These are phyloP conservation scores for Prionace glauca DNA, from an alignment of 2,797 vertebrate genomes.

Conservation along the genomic window DNA sequence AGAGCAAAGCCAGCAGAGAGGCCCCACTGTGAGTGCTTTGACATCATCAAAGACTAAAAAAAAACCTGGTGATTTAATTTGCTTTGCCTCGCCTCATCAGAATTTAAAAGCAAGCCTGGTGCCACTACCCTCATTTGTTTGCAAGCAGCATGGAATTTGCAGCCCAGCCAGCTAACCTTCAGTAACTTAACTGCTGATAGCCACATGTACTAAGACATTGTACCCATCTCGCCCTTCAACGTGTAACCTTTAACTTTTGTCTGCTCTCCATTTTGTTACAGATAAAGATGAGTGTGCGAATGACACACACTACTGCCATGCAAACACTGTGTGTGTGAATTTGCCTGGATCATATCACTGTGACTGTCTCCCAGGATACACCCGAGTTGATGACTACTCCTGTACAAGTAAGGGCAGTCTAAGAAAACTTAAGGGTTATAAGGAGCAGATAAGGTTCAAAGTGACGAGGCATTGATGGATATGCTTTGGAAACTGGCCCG, in stretches of 20 bases:
- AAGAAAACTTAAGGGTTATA: not conserved
- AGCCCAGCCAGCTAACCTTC: not conserved
- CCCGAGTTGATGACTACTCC: slow-evolving; percentile 85
- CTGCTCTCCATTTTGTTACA: slow-evolving; percentile 47
- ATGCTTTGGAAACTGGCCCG: not conserved
- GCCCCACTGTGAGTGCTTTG: not conserved
- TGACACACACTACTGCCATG: slow-evolving; percentile 90
- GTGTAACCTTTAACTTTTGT: slow-evolving; percentile 5
- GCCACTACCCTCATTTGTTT: too few species aligned
- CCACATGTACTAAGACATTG: not conserved
- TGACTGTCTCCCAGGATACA: slow-evolving; percentile 79
- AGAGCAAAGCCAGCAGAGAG: not conserved
- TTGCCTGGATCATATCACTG: slow-evolving; percentile 81
- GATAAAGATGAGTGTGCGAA: slow-evolving; percentile 91
- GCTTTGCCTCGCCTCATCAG: not conserved
- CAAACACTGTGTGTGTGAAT: slow-evolving; percentile 85
- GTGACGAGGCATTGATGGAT: not conserved
- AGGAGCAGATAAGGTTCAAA: not conserved
- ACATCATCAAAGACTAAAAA: not conserved
- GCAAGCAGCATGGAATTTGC: too few species aligned
- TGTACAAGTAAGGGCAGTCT: slow-evolving; percentile 72
- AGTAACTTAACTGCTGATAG: not conserved
- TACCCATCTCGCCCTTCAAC: not conserved
- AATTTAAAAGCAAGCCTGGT: not conserved
- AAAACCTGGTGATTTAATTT: not conserved